phyloP scores from a whole-genome alignment of 2,113 vertebrate genomes.

The Heliornis fulica region DNA sequence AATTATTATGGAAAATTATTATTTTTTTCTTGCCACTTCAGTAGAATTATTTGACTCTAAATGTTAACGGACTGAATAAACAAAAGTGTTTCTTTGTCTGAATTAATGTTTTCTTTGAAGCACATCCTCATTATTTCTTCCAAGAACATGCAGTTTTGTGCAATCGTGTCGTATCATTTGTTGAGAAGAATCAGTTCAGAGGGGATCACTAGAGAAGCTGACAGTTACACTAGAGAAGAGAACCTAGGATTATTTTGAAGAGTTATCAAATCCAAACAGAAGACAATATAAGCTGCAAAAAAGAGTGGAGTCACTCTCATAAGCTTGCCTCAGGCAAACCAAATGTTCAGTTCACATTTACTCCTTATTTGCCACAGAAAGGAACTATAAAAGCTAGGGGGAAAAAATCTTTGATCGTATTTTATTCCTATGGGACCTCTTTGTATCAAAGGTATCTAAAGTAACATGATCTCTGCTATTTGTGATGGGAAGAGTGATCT shows the following conservation, averaged over 20 bases:
- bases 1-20: neutral
- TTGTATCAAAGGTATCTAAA: neutral
- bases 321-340: slow-evolving; percentile 69
- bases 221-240: neutral
- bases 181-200: slow-evolving; percentile 37
- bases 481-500: neutral
- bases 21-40: neutral
- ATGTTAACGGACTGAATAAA: neutral
- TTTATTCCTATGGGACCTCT: neutral
- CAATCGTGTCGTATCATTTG: neutral
- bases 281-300: slow-evolving; percentile 42
- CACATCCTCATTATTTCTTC: neutral
- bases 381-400: neutral
- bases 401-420: slow-evolving; percentile 37
- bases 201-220: neutral
- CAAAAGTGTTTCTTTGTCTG: neutral
- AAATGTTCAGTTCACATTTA: slow-evolving; percentile 64
- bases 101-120: neutral
- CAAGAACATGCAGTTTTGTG: neutral
- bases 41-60: neutral
- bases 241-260: slow-evolving; percentile 40
- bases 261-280: slow-evolving; percentile 59
- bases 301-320: slow-evolving; percentile 29
- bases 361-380: slow-evolving; percentile 47
- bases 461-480: slow-evolving; percentile 1